Evolutionary conservation across 2,113 vertebrate genomes (phyloP).

Genomic region (Aptenodytes forsteri): DNA sequence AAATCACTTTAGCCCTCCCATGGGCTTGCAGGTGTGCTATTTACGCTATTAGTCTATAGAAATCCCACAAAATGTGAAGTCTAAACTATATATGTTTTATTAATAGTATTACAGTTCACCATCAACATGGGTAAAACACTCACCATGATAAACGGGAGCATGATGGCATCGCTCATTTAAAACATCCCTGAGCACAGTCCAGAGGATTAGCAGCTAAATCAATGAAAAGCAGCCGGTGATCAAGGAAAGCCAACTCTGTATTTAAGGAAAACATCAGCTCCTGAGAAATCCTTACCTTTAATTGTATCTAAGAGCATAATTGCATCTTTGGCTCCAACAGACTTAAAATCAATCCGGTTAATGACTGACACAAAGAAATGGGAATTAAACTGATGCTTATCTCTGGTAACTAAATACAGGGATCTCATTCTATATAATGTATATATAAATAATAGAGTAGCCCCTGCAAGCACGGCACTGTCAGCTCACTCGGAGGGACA

Average conservation of each 20-base stretch:
- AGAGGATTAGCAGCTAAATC: neutral
- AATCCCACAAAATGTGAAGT: neutral
- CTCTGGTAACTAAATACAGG: neutral
- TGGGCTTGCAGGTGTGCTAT: neutral
- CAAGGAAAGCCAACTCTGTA: neutral
- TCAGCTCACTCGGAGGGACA: fast-evolving
- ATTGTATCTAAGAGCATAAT: neutral
- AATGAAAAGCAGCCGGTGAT: neutral
- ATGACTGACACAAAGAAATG: neutral
- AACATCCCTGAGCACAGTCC: neutral
- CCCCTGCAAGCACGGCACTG: neutral
- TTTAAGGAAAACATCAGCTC: neutral
- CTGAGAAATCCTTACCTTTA: neutral
- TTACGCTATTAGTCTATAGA: neutral
- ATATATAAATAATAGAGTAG: slow-evolving; percentile 5
- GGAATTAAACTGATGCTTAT: neutral
- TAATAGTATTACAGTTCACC: neutral
- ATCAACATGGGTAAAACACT: neutral
- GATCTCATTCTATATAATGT: neutral
- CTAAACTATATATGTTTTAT: neutral
- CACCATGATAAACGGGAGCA: fast-evolving
- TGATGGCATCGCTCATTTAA: neutral
- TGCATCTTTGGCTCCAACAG: neutral
- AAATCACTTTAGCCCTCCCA: neutral
- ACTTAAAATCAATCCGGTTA: neutral